Percentiles rank a stretch among this genome's conserved stretches.
phyloP scores from a whole-genome alignment of 1,140 invertebrate species.

The Eumeta japonica region DNA sequence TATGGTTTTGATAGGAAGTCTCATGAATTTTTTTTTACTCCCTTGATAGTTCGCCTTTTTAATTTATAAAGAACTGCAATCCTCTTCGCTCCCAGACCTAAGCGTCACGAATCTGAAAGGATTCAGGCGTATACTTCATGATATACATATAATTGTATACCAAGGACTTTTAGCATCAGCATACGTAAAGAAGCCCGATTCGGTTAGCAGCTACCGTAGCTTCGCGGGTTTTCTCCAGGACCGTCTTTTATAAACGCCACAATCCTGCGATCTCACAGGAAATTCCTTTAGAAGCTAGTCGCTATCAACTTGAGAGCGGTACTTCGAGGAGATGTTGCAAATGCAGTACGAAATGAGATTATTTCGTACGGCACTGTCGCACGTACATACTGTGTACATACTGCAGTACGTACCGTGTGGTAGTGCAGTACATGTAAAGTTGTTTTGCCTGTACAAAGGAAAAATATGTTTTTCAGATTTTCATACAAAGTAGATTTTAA shows the following conservation, averaged over 20 bases:
- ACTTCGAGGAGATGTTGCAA: slow-evolving; percentile 11
- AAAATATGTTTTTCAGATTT: slow-evolving; percentile 8
- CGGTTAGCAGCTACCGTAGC: slow-evolving; percentile 1
- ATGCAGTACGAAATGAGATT: slow-evolving; percentile 13
- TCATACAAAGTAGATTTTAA: slow-evolving; percentile 11
- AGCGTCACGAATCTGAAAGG: slow-evolving; percentile 7
- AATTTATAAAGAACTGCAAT: slow-evolving; percentile 12
- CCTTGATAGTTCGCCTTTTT: slow-evolving; percentile 11
- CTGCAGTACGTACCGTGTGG: slow-evolving; percentile 8
- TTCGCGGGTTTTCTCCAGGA: slow-evolving; percentile 9
- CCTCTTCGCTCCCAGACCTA: slow-evolving; percentile 8
- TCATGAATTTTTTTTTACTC: slow-evolving; percentile 12
- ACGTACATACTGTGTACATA: too few species aligned
- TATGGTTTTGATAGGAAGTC: slow-evolving; percentile 10
- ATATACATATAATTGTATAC: slow-evolving; percentile 1
- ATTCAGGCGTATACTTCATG: too few species aligned
- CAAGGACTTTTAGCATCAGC: slow-evolving; percentile 1
- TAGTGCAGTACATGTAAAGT: slow-evolving; percentile 8
- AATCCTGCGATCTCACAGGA: slow-evolving; percentile 4
- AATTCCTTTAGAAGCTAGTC: slow-evolving; percentile 8
- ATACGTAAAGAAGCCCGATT: background rate
- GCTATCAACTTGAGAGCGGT: slow-evolving; percentile 10
- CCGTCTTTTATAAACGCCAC: slow-evolving; percentile 10
- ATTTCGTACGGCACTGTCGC: too few species aligned
- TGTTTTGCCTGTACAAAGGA: slow-evolving; percentile 9